Base-by-base conservation (phyloP, 2,888 invertebrate genomes). In the Harpagoxenus sublaevis region DNA sequence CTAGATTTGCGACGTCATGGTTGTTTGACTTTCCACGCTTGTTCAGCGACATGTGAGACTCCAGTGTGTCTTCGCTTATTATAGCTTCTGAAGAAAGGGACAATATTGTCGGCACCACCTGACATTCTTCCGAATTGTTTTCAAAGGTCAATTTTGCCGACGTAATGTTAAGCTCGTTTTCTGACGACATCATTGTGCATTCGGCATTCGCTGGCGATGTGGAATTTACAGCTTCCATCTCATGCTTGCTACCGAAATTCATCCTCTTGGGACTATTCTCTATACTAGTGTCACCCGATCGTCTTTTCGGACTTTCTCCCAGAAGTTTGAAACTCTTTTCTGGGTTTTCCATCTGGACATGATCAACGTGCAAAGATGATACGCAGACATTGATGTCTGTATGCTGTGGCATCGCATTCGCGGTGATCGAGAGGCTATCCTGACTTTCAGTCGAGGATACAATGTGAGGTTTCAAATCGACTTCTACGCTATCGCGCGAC, bases 261-360 rank as follows among this genome's bases (percentile, higher is more conserved):
- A 92, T 92, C 78, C 94, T 89, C 62, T 95, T 94, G 0, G 95
- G 94, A 86, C 93, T 94, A 60, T 92, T 94, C 53, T 94, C 94
- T 3, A 90, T 89, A 81, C 93, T 94, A n/a, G 93, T 94, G 57
- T 93, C 93, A 15, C 92, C 92, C 48, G 94, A 84, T 71, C 94
- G 91, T 75, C 94, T 93, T 45, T 94, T 94, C 0, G 94, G 94
- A 84, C 93, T 94, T 45, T 94, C 94, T 3, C 92, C 93, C 15
- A 93, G 83, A 15, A 93, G 84, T 15, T 89, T 88, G 48, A 94
- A 94, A 51, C 90, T 92, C 42, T 92, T 93, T n/a, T 94, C 94
- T 1, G 89, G 84, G 10, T 91, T 91, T 60, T 94, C 93, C 84
- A 91, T 89, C 31, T 92, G 93, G 10, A 65, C 6, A 23, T 65